These are phyloP conservation scores for Zaprionus kolodkinae DNA, from an alignment of 1,140 invertebrate species.

Conservation along the genomic window DNA sequence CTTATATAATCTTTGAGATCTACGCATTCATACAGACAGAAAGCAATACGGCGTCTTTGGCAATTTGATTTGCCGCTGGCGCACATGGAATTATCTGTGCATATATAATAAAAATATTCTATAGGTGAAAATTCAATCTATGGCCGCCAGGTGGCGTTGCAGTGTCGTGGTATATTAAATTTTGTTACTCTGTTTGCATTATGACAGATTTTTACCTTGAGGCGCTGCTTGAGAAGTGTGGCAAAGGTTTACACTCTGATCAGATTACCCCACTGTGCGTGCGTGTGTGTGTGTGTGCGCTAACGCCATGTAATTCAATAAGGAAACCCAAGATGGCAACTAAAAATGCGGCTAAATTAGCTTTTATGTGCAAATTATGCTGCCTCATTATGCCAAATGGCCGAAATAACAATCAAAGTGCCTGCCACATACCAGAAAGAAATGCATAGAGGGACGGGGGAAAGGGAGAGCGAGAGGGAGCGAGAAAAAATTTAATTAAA, in stretches of 20 bases:
- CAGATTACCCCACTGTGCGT: slow-evolving; percentile 22
- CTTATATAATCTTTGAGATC: too few species aligned
- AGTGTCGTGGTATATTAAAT: background rate
- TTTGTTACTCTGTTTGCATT: slow-evolving; percentile 9
- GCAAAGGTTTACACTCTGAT: slow-evolving; percentile 29
- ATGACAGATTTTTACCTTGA: background rate
- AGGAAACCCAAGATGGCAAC: slow-evolving; percentile 53
- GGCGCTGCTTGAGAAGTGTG: slow-evolving; percentile 8
- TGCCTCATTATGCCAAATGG: slow-evolving; percentile 77
- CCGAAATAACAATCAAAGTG: slow-evolving; percentile 77
- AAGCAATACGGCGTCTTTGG: background rate
- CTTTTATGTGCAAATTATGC: slow-evolving; percentile 76
- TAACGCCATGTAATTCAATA: slow-evolving; percentile 64
- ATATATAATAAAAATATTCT: background rate
- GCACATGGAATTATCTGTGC: slow-evolving; percentile 2
- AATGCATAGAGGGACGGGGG: slow-evolving; percentile 24
- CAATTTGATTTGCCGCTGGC: slow-evolving; percentile 16
- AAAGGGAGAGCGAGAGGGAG: background rate
- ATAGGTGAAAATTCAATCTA: background rate
- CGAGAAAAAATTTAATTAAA: slow-evolving; percentile 70
- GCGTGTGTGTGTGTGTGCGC: slow-evolving; percentile 10
- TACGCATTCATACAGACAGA: background rate
- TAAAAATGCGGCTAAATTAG: slow-evolving; percentile 72
- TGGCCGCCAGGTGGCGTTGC: slow-evolving; percentile 4
- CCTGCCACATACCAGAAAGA: slow-evolving; percentile 38